Base-by-base conservation (phyloP, 1,140 invertebrate genomes). In the Aphelinus certus region DNA sequence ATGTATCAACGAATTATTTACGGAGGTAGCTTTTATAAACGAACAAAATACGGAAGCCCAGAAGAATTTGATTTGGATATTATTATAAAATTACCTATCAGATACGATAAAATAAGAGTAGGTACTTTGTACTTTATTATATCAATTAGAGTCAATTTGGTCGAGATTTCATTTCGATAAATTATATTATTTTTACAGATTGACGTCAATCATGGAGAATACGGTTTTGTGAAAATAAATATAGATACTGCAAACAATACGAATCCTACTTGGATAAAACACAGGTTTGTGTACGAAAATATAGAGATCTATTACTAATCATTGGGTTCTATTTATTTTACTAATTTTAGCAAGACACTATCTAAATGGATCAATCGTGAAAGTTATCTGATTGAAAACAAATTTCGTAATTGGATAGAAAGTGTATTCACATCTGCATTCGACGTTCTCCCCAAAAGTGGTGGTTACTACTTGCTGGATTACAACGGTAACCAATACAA, bases 21-120 rank as follows among this genome's bases (percentile, higher is more conserved):
- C 65, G 88, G 85, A 3, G 90, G 90, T 1, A 90, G 89, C 76
- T 89, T 86, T 43, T 90, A 88, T 71, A 90, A 91, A 76, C 83
- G 83, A 4, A 86, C 90, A n/a, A 89, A 88, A 80, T 85, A 90
- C 7, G 86, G 85, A 0, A 84, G 84, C 53, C 85, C 90, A 2
- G 85, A 90, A 76, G 90, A 91, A 78, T 91, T 88, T 78, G 90
- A 91, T 81, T 81, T 91, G 76, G 87, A 90, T 81, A 80, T 91
- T 2, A 81, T 90, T 6, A 83, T 90, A 6, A 80, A 82, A 2
- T 74, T 90, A 7, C 53, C 10, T 9, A 48, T 57, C 47, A 42
- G 57, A 43, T 69, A 69, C n/a, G 10, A 4, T 6, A 58, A 69
- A 47, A 55, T 47, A 6, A 53, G 10, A 56, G 62, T 55, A 47